Base-by-base conservation (phyloP, 2,888 invertebrate species). In the Ommatoiulus sabulosus region DNA sequence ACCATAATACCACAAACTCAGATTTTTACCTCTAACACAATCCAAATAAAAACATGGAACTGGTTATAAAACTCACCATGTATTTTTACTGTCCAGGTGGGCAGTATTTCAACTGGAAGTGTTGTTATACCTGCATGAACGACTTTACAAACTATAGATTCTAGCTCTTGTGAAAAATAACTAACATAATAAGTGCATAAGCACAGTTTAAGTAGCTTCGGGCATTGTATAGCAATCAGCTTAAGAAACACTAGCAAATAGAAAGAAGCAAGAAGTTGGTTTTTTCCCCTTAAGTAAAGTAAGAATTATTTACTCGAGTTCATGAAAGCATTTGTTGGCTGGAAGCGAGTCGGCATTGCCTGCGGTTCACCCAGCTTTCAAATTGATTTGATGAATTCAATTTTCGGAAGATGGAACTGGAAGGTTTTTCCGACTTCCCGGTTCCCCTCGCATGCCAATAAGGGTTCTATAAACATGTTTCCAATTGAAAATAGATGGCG, bases 361-460 rank as follows among this genome's bases (percentile, higher is more conserved):
- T 35, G 80, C 24, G 80, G 80, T 80, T 24, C 10, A 35, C 35
- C 20, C 35, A 35, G 80, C 35, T 80, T 80, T 80, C 80, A 80
- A 80, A 80, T 80, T 80, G 24, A 35, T 80, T 80, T 80, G 80
- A 80, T 80, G 80, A 80, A 80, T 24, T 80, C 80, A 80, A 80
- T 80, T 80, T 80, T 7, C 24, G 15, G 35, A 72, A 3, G 72
- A 72, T 7, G n/a, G 24, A 72, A 24, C 8, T 20, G 0, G 24
- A 80, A 80, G 8, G 12, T 80, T 80, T 80, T 35, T 8, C 35
- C 80, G 35, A 35, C 35, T 2, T 35, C 24, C 35, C 35, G 80
- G 80, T 10, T 80, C 12, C n/a, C n/a, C 80, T 80, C 12, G 80
- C 80, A 80, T 80, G 80, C 24, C 80, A 80, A 80, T 35, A 35